Percentiles rank a stretch among this genome's conserved stretches.
Conservation (phyloP, 2,797 vertebrate species). For the Paedocypris micromegethes region DNA sequence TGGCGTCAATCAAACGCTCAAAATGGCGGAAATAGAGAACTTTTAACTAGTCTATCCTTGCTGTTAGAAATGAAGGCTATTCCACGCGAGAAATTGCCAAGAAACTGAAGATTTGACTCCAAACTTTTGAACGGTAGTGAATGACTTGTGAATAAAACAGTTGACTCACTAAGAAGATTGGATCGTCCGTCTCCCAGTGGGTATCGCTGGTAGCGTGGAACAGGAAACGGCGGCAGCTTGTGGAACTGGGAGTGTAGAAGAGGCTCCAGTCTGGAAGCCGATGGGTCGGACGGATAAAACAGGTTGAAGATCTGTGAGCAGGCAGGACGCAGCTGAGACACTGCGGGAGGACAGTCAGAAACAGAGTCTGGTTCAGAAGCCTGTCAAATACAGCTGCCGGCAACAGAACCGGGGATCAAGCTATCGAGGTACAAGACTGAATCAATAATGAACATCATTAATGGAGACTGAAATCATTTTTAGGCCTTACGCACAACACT, state of each 20-base stretch:
- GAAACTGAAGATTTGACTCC: too few relatives aligned
- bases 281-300: slow-evolving; percentile 96
- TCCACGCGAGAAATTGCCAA: too few relatives aligned
- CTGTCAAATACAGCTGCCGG: too few relatives aligned
- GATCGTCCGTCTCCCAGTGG: slow-evolving; percentile 89
- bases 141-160: slow-evolving; percentile 26
- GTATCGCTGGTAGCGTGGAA: slow-evolving; percentile 93
- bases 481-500: too few relatives aligned
- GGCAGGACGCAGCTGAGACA: slow-evolving; percentile 85
- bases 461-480: background rate
- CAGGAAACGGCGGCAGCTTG: slow-evolving; percentile 82
- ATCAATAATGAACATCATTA: background rate
- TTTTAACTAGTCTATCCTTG: too few relatives aligned
- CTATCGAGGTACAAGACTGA: background rate
- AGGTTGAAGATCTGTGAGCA: slow-evolving; percentile 96
- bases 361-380: background rate
- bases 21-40: too few relatives aligned
- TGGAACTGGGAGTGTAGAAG: slow-evolving; percentile 88
- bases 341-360: slow-evolving; percentile 58
- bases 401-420: too few relatives aligned
- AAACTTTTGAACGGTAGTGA: background rate
- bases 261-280: slow-evolving; percentile 90
- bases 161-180: slow-evolving; percentile 78
- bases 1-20: too few relatives aligned
- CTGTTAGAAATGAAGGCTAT: too few relatives aligned